phyloP scores from a whole-genome alignment of 2,797 vertebrate genomes.

The Neostethus bicornis region DNA sequence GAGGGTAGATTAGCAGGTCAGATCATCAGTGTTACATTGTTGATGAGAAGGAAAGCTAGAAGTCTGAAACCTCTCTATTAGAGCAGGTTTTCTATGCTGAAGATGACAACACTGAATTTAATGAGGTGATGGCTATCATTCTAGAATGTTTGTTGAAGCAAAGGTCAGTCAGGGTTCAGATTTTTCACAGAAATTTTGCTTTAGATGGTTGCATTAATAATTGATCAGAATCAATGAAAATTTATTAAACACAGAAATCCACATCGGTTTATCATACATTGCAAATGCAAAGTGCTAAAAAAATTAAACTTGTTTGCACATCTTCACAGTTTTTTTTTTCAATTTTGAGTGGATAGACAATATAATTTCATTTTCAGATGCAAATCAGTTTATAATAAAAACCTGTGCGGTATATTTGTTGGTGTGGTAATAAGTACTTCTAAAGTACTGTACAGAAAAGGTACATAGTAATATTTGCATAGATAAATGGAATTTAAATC shows the following conservation, averaged over 20 bases:
- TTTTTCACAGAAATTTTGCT: neutral
- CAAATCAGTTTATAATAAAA: neutral
- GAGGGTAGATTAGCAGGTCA: neutral
- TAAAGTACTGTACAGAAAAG: neutral
- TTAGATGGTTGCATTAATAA: neutral
- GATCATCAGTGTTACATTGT: conserved; percentile 11
- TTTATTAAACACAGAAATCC: neutral
- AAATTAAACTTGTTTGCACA: too few relatives aligned
- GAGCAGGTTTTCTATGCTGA: conserved; percentile 22
- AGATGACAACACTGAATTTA: conserved; percentile 23
- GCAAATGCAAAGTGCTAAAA: too few relatives aligned
- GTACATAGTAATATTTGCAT: neutral
- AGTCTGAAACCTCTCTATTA: conserved; percentile 32
- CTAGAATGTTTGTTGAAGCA: neutral
- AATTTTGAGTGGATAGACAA: neutral
- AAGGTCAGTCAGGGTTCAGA: too few relatives aligned
- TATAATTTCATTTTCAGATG: neutral
- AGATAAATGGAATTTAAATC: neutral
- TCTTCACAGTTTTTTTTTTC: too few relatives aligned
- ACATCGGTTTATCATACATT: neutral
- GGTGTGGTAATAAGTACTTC: neutral
- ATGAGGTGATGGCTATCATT: too few relatives aligned
- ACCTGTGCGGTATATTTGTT: neutral
- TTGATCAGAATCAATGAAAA: neutral
- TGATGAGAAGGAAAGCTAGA: conserved; percentile 22